Percentiles rank a stretch among this genome's conserved stretches.
Evolutionary conservation across 2,113 vertebrate species (phyloP).

Genomic region (human (Homo sapiens)): GRCh38 chr13:41608001-41608500

Average conservation of each 20-base stretch:
- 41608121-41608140: not conserved
- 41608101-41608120: not conserved
- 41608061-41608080: not conserved
- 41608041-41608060: too few species aligned
- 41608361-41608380: constrained; percentile 30
- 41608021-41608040: not conserved
- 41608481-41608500: not conserved
- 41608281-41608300: not conserved
- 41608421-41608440: not conserved
- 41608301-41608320: constrained; percentile 15
- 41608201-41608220: constrained; percentile 51
- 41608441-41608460: constrained; percentile 36
- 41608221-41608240: constrained; percentile 63
- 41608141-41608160: not conserved
- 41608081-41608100: not conserved
- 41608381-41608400: not conserved
- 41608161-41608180: not conserved
- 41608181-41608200: not conserved
- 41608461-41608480: not conserved
- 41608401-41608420: not conserved
- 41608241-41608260: constrained; percentile 38
- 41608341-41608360: not conserved
- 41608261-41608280: constrained; percentile 37
- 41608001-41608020: too few species aligned
- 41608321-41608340: not conserved